Conservation (phyloP, 2,797 vertebrate genomes). For the Falco columbarius region DNA sequence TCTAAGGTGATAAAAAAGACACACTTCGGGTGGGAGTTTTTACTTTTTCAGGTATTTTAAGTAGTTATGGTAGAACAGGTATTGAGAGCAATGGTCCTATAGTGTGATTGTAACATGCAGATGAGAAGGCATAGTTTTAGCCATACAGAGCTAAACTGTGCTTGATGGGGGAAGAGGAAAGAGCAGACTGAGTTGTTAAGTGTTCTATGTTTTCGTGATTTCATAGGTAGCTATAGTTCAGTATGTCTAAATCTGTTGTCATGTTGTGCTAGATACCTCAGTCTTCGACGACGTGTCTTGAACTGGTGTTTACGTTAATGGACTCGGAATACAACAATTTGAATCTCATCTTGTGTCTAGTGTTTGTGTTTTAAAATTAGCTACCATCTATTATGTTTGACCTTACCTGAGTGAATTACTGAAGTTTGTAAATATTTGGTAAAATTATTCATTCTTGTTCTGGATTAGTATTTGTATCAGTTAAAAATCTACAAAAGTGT, state of each 20-base stretch:
- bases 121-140: not conserved
- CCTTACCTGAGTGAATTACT: not conserved
- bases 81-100: not conserved
- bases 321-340: not conserved
- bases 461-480: not conserved
- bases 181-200: not conserved
- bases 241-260: not conserved
- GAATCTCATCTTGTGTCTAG: not conserved
- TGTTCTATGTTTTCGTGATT: not conserved
- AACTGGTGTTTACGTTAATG: not conserved
- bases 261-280: not conserved
- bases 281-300: not conserved
- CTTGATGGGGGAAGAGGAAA: not conserved
- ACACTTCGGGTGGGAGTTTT: not conserved
- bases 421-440: not conserved
- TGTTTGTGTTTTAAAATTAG: not conserved
- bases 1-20: not conserved
- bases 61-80: not conserved
- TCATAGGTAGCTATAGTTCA: not conserved
- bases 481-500: not conserved
- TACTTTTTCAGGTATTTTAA: not conserved
- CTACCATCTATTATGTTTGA: not conserved
- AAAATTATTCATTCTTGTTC: not conserved
- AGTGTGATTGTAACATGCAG: not conserved
- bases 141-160: not conserved